These are phyloP conservation scores for Oscheius onirici DNA, from an alignment of 2,888 invertebrate genomes.

Conservation along the genomic window DNA sequence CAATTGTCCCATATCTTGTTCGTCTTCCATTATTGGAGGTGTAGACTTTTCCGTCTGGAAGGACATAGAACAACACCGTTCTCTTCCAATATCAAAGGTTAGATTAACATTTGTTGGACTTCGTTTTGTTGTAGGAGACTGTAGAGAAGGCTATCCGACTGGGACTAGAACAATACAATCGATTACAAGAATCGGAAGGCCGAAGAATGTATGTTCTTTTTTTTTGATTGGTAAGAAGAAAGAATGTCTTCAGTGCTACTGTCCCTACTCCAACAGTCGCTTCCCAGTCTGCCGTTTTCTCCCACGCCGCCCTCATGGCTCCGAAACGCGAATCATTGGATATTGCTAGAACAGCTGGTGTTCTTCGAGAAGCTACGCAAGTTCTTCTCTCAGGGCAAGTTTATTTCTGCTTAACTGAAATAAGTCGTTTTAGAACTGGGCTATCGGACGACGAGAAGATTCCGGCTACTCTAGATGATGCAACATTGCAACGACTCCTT, in stretches of 20 bases:
- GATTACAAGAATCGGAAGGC: conserved; percentile 63
- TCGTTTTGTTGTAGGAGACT: conserved; percentile 48
- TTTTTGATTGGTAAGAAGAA: neutral
- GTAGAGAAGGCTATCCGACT: conserved; percentile 67
- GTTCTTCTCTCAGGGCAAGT: conserved; percentile 67
- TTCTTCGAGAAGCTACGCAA: conserved; percentile 69
- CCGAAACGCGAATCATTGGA: conserved; percentile 70
- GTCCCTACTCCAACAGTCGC: conserved; percentile 7
- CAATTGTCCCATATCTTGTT: conserved; percentile 68
- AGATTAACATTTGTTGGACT: conserved; percentile 3
- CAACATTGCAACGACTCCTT: conserved; percentile 65
- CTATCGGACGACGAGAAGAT: conserved; percentile 59
- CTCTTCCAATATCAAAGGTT: conserved; percentile 65
- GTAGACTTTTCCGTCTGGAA: conserved; percentile 60
- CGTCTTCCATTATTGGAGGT: conserved; percentile 57
- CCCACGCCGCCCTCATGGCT: conserved; percentile 67
- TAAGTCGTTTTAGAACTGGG: conserved; percentile 53
- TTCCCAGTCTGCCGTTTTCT: conserved; percentile 54
- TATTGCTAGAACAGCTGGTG: conserved; percentile 65
- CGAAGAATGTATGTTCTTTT: conserved; percentile 45
- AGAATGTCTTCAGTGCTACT: neutral
- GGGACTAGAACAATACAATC: conserved; percentile 63
- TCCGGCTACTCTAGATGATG: conserved; percentile 63
- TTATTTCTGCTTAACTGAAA: neutral
- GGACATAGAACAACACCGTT: conserved; percentile 64